Conservation (phyloP, 2,888 invertebrate genomes). For the Nyleta sp. region DNA sequence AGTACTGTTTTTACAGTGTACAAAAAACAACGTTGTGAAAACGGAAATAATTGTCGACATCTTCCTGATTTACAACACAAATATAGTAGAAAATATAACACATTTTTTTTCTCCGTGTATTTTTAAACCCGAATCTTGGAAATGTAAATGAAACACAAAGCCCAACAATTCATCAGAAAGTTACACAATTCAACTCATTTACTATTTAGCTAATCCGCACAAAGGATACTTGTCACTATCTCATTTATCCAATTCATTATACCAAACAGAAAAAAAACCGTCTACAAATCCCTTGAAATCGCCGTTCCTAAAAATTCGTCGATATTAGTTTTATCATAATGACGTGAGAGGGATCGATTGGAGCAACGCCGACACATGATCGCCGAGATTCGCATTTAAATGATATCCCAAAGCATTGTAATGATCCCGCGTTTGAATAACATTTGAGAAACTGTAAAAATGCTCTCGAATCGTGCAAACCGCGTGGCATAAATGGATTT, state of each 20-base stretch:
- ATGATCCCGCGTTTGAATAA: slow-evolving; percentile 47
- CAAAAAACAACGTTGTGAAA: no score
- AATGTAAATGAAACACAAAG: slow-evolving; percentile 1
- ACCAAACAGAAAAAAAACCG: neutral
- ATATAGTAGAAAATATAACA: no score
- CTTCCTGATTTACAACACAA: no score
- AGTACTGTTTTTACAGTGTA: no score
- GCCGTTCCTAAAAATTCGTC: neutral
- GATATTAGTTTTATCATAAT: slow-evolving; percentile 32
- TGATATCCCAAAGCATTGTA: slow-evolving; percentile 42
- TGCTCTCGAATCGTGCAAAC: slow-evolving; percentile 22
- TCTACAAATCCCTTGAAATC: slow-evolving; percentile 5
- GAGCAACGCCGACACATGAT: slow-evolving; percentile 23
- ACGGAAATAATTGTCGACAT: no score
- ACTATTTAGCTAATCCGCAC: slow-evolving; percentile 24
- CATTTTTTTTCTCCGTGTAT: no score
- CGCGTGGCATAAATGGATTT: slow-evolving; percentile 45
- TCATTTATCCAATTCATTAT: slow-evolving; percentile 22
- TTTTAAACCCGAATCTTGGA: neutral
- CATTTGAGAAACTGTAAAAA: slow-evolving; percentile 41
- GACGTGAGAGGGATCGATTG: slow-evolving; percentile 24
- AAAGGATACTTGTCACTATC: slow-evolving; percentile 32
- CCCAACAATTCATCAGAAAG: slow-evolving; percentile 7
- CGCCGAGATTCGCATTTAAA: slow-evolving; percentile 45
- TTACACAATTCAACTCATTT: slow-evolving; percentile 13